These are phyloP conservation scores for Otocyon megalotis DNA, from an alignment of 2,113 vertebrate species.

Conservation along the genomic window DNA sequence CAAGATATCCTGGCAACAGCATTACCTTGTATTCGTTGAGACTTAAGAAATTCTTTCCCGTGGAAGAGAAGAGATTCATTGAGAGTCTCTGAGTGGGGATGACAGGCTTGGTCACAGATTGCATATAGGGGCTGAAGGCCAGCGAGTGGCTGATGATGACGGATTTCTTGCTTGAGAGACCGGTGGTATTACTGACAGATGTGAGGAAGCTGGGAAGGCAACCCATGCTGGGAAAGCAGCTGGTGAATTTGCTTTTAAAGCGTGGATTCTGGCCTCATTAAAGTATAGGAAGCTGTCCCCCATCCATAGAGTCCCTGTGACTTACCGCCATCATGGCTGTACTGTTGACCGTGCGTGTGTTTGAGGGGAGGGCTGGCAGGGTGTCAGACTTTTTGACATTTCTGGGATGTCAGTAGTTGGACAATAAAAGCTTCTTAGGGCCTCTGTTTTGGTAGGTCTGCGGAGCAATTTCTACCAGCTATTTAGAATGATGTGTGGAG, in stretches of 20 bases:
- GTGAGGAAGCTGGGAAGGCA: constrained; percentile 41
- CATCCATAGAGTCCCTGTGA: background rate
- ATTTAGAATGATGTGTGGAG: constrained; percentile 43
- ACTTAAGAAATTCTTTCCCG: background rate
- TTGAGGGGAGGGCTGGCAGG: background rate
- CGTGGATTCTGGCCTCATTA: background rate
- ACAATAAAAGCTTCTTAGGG: background rate
- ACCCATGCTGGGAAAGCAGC: constrained; percentile 64
- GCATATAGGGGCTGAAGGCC: background rate
- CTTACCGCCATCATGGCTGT: background rate
- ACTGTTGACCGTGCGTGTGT: background rate
- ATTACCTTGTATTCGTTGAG: background rate
- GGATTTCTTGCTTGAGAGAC: constrained; percentile 57
- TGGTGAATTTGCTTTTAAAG: constrained; percentile 43
- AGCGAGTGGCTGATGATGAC: constrained; percentile 36
- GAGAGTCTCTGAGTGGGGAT: constrained; percentile 41
- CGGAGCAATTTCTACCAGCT: constrained; percentile 2
- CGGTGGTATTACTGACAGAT: constrained; percentile 59
- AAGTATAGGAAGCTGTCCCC: background rate
- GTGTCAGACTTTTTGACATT: background rate
- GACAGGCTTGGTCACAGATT: constrained; percentile 51
- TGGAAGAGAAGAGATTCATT: background rate
- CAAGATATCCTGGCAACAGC: background rate
- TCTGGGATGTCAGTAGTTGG: constrained; percentile 20
- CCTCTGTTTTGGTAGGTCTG: background rate